Base-by-base conservation (phyloP, 2,888 invertebrate species). In the Mystacides longicornis region DNA sequence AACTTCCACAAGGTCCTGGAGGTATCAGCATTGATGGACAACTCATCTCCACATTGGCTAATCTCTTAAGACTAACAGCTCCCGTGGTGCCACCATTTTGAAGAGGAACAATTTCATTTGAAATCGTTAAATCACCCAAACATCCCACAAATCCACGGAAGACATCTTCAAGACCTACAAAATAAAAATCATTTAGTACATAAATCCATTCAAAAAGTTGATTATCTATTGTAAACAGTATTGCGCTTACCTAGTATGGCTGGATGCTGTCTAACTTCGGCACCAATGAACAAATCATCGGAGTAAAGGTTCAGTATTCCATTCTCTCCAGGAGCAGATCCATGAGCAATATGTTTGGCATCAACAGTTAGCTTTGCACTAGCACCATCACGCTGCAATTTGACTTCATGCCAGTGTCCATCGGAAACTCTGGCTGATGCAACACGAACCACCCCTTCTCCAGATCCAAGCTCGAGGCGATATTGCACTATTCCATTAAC, bases 391-490 rank as follows among this genome's bases (percentile, higher is more conserved):
- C 93, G 80, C 69, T 93, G 91, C 57, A 96, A 74, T 21, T 56
- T 48, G 3, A 62, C 53, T 45, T 61, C 61, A 47, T 62, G 61
- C 61, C 62, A 61, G 63, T 64, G 68, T 59, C 75, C 76, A 69
- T 77, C 77, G 49, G 72, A 68, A 63, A 71, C 74, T 31, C 69
- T 64, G 57, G 65, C 72, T 37, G 69, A 85, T 21, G 85, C 81
- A 1, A 90, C 87, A 60, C 87, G 81, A 23, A 93, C 87, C 52
- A 87, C 73, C 33, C 91, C 93, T 71, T 89, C 89, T 4, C 96
- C 97, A 62, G 89, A 88, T 19, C 97, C 97, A 63, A 95, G 81
- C 69, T 97, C 92, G 77, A 94, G 93, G 62, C 90, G 83, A 71
- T 93, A 93, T 70, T 92, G 93, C 11, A 94, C 82, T 49, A 83